These are phyloP conservation scores for Cossypha heuglini DNA, from an alignment of 2,797 vertebrate species.

Conservation along the genomic window DNA sequence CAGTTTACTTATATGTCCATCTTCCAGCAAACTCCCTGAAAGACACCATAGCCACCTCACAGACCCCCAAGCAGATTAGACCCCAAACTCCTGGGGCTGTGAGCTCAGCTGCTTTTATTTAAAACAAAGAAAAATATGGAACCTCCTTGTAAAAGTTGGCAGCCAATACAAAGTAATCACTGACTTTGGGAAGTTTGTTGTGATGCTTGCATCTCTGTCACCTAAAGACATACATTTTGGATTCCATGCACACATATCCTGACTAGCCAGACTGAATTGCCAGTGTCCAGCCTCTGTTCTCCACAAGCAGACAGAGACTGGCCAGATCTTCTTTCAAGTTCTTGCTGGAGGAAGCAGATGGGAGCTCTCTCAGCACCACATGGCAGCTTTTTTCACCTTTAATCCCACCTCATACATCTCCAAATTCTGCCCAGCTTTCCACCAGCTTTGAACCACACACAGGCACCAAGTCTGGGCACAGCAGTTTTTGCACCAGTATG, in stretches of 20 bases:
- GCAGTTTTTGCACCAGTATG: rapidly evolving
- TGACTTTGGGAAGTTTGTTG: neutral
- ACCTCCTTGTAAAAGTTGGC: neutral
- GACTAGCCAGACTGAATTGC: neutral
- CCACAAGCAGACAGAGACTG: rapidly evolving
- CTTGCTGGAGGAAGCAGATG: neutral
- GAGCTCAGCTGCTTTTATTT: neutral
- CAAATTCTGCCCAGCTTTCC: neutral
- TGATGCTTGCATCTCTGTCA: neutral
- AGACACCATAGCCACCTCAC: neutral
- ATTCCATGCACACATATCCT: neutral
- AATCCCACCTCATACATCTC: neutral
- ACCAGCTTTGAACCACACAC: neutral
- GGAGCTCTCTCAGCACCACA: neutral
- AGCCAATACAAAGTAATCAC: neutral
- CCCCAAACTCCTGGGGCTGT: neutral
- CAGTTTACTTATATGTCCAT: neutral
- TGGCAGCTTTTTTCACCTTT: neutral
- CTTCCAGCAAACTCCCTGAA: neutral
- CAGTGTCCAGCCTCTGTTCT: neutral
- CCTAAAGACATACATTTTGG: neutral
- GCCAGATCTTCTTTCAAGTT: neutral
- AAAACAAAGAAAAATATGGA: neutral
- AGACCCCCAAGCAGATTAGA: neutral
- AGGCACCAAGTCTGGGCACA: neutral